These are phyloP conservation scores for Zeus faber DNA, from an alignment of 2,113 vertebrate genomes.

Conservation along the genomic window DNA sequence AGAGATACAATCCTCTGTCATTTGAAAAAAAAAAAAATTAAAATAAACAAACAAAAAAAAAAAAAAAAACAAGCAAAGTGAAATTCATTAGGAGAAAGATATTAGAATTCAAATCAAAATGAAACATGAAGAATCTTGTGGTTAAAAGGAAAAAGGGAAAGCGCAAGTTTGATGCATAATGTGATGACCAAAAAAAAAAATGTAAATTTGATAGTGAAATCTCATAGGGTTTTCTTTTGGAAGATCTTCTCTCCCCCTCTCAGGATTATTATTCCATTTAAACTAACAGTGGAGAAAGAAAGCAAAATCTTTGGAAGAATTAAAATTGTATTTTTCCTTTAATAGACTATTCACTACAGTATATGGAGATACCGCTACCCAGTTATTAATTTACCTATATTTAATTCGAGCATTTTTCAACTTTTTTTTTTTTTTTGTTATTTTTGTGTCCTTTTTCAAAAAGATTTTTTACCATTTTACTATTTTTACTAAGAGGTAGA, in stretches of 20 bases:
- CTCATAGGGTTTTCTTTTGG: slow-evolving; percentile 30
- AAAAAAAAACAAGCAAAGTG: slow-evolving; percentile 31
- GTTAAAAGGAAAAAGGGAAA: slow-evolving; percentile 56
- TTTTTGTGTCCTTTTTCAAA: slow-evolving; percentile 70
- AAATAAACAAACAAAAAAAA: slow-evolving; percentile 36
- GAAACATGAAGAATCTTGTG: slow-evolving; percentile 50
- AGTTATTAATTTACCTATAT: slow-evolving; percentile 78
- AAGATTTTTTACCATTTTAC: slow-evolving; percentile 60
- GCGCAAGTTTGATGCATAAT: slow-evolving; percentile 53
- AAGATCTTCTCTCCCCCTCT: slow-evolving; percentile 44
- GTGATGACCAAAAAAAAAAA: slow-evolving; percentile 40
- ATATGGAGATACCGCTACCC: slow-evolving; percentile 87
- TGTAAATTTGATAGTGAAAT: slow-evolving; percentile 65
- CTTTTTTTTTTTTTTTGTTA: slow-evolving; percentile 46
- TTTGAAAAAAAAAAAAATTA: slow-evolving; percentile 48
- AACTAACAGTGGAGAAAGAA: slow-evolving; percentile 65
- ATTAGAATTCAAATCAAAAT: slow-evolving; percentile 51
- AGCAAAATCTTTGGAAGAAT: slow-evolving; percentile 86
- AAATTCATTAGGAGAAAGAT: slow-evolving; percentile 33
- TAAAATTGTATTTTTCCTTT: slow-evolving; percentile 67
- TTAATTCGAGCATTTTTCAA: slow-evolving; percentile 55
- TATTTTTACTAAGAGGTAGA: slow-evolving; percentile 93
- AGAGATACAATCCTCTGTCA: slow-evolving; percentile 81
- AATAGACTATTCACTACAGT: slow-evolving; percentile 84
- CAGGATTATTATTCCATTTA: slow-evolving; percentile 55